phyloP scores from a whole-genome alignment of 2,113 vertebrate genomes.

The Oreochromis spilurus region DNA sequence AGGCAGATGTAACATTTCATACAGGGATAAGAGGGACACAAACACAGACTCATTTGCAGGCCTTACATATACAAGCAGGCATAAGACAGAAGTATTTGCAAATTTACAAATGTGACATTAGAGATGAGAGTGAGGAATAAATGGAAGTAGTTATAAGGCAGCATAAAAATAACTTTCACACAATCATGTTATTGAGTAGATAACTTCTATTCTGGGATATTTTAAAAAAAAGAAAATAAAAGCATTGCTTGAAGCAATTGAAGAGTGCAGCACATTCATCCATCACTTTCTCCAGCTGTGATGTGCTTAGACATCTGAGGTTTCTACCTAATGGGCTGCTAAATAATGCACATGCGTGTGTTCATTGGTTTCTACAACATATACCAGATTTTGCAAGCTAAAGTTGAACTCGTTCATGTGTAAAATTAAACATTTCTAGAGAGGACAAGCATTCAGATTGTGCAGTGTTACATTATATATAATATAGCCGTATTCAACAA shows the following conservation, averaged over 20 bases:
- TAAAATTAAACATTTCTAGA: neutral
- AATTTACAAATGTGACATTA: no score
- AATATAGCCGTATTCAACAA: neutral
- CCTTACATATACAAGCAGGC: neutral
- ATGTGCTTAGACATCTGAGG: constrained; percentile 2
- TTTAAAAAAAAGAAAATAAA: neutral
- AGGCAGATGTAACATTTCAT: constrained; percentile 63
- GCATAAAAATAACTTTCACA: neutral
- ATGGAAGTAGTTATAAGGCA: neutral
- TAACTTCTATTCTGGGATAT: neutral
- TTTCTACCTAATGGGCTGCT: constrained; percentile 23
- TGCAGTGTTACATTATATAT: neutral
- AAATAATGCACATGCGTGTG: constrained; percentile 32
- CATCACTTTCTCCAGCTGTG: neutral
- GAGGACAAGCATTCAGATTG: neutral
- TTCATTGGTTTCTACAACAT: neutral
- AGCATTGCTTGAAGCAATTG: neutral
- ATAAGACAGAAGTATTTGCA: constrained; percentile 27
- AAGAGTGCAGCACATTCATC: neutral
- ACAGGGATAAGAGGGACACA: neutral
- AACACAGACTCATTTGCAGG: constrained; percentile 31
- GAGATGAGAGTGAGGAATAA: constrained; percentile 9
- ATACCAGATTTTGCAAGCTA: neutral
- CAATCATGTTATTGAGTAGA: neutral
- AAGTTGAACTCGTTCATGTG: neutral